These are phyloP conservation scores for Gambelia wislizenii DNA, from an alignment of 2,797 vertebrate genomes.

Conservation along the genomic window DNA sequence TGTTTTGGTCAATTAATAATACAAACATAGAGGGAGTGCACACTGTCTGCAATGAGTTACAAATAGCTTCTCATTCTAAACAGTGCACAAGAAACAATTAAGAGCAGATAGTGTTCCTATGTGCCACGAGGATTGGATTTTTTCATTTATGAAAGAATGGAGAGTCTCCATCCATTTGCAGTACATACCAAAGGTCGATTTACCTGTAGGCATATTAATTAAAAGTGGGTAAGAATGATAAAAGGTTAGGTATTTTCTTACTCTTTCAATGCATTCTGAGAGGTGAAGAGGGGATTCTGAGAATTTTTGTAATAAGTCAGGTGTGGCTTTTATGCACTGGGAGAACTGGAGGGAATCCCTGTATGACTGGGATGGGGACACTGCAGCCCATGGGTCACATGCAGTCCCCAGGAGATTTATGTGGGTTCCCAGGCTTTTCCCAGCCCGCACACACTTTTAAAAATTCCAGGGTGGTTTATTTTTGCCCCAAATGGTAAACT, in stretches of 20 bases:
- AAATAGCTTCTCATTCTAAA: not conserved
- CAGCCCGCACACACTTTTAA: too few relatives aligned
- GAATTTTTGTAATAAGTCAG: not conserved
- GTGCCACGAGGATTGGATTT: not conserved
- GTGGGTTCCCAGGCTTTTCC: too few relatives aligned
- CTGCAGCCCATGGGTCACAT: too few relatives aligned
- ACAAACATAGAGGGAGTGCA: not conserved
- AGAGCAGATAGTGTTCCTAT: not conserved
- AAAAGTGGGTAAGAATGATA: not conserved
- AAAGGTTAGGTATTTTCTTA: not conserved
- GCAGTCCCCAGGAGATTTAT: too few relatives aligned
- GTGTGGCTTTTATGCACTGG: not conserved
- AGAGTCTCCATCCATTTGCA: not conserved
- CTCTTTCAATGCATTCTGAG: not conserved
- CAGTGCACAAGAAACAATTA: not conserved
- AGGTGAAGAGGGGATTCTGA: not conserved
- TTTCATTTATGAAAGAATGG: too few relatives aligned
- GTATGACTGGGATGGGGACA: too few relatives aligned
- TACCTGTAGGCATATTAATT: not conserved
- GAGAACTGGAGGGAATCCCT: too few relatives aligned
- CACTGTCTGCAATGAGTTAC: not conserved
- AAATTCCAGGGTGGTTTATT: too few relatives aligned
- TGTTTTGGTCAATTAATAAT: conserved; percentile 1
- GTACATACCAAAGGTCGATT: not conserved
- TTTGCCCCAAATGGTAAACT: too few relatives aligned